Conservation (phyloP, 2,797 vertebrate species). For the Artibeus jamaicensis region DNA sequence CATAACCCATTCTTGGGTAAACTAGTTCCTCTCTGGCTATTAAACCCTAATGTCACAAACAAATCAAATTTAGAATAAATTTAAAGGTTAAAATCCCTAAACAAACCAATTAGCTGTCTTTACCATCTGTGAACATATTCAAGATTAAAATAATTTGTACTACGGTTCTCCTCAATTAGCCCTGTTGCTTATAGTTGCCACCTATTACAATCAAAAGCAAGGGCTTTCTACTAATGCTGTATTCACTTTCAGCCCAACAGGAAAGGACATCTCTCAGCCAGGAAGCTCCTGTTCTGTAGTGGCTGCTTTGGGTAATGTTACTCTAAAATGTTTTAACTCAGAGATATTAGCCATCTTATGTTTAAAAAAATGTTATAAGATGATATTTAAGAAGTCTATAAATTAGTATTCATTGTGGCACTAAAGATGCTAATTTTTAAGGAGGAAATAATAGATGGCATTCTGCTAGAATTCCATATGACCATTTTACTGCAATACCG, state of each 20-base stretch:
- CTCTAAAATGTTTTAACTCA: slow-evolving; percentile 56
- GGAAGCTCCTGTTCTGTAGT: slow-evolving; percentile 9
- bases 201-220: slow-evolving; percentile 42
- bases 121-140: background rate
- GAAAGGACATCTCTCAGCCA: slow-evolving; percentile 31
- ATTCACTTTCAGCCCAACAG: slow-evolving; percentile 40
- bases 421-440: slow-evolving; percentile 77
- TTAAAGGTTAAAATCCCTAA: background rate
- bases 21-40: background rate
- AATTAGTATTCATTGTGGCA: slow-evolving; percentile 76
- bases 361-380: slow-evolving; percentile 69
- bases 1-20: background rate
- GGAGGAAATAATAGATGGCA: slow-evolving; percentile 65
- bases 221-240: slow-evolving; percentile 23
- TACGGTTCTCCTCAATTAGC: background rate
- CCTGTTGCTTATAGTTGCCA: background rate
- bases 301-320: slow-evolving; percentile 33
- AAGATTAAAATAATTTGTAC: slow-evolving; percentile 20
- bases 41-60: background rate
- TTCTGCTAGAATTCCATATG: slow-evolving; percentile 70
- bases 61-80: background rate
- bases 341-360: slow-evolving; percentile 55
- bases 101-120: background rate
- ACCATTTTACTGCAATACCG: slow-evolving; percentile 69
- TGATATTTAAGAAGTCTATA: slow-evolving; percentile 71